phyloP scores from a whole-genome alignment of 2,888 invertebrate genomes.

The Dolomedes plantarius region DNA sequence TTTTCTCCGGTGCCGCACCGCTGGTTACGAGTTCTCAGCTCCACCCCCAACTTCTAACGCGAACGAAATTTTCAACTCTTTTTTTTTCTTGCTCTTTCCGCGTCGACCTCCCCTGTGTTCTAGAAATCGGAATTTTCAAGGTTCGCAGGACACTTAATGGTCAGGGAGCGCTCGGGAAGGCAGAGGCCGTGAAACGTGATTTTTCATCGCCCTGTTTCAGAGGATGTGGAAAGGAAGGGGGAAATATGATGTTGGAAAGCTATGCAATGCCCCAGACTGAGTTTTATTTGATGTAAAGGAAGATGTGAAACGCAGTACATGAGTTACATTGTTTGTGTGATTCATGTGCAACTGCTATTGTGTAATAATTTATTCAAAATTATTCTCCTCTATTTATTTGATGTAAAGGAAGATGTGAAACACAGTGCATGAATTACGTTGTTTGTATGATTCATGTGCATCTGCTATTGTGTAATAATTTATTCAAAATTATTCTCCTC shows the following conservation, averaged over 20 bases:
- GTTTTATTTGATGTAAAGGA: no score
- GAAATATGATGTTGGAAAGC: background rate
- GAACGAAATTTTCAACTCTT: constrained; percentile 19
- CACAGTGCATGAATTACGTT: no score
- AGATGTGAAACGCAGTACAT: no score
- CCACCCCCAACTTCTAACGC: constrained; percentile 13
- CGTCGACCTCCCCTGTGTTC: constrained; percentile 30
- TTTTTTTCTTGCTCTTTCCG: background rate
- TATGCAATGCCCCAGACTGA: no score
- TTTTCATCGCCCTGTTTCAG: background rate
- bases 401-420: no score
- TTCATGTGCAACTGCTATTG: no score
- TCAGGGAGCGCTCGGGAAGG: constrained; percentile 24
- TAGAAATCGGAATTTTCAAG: constrained; percentile 65
- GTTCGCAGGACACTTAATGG: constrained; percentile 52
- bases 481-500: no score
- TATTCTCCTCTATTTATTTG: no score
- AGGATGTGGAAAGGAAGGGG: background rate
- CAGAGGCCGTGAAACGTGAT: background rate
- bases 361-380: no score
- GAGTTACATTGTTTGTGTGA: no score
- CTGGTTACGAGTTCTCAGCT: constrained; percentile 39
- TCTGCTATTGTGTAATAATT: no score
- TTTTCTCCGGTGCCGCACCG: constrained; percentile 1
- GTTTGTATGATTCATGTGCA: no score